phyloP scores from a whole-genome alignment of 2,797 vertebrate genomes.

The Lycodopsis pacificus region DNA sequence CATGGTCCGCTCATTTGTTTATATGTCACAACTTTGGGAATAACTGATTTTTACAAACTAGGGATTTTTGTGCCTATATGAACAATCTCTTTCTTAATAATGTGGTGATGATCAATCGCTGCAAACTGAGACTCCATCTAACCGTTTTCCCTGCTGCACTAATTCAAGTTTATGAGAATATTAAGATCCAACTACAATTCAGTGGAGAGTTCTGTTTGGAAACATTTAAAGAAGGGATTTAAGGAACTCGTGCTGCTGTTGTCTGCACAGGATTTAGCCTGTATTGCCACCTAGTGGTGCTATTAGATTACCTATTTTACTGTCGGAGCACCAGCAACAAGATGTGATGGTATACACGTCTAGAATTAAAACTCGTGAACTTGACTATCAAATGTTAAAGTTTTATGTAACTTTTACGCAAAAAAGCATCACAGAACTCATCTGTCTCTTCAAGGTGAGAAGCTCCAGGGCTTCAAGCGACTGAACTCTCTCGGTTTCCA shows the following conservation, averaged over 20 bases:
- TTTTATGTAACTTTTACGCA: background rate
- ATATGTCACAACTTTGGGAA: background rate
- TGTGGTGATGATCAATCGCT: background rate
- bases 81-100: conserved; percentile 2
- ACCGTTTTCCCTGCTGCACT: no score
- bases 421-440: background rate
- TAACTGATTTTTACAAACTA: background rate
- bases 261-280: background rate
- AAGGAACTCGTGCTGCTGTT: background rate
- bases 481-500: conserved; percentile 88
- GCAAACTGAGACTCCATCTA: background rate
- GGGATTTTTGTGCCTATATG: background rate
- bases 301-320: background rate
- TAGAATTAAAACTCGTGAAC: background rate
- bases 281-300: conserved; percentile 64
- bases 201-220: conserved; percentile 1
- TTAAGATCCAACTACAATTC: background rate
- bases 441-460: conserved; percentile 81
- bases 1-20: background rate
- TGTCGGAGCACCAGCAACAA: background rate
- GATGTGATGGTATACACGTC: background rate
- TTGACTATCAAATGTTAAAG: background rate
- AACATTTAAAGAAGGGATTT: background rate
- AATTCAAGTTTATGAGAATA: background rate
- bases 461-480: conserved; percentile 91